These are phyloP conservation scores for Brachyistius frenatus DNA, from an alignment of 2,113 vertebrate genomes.

Conservation along the genomic window DNA sequence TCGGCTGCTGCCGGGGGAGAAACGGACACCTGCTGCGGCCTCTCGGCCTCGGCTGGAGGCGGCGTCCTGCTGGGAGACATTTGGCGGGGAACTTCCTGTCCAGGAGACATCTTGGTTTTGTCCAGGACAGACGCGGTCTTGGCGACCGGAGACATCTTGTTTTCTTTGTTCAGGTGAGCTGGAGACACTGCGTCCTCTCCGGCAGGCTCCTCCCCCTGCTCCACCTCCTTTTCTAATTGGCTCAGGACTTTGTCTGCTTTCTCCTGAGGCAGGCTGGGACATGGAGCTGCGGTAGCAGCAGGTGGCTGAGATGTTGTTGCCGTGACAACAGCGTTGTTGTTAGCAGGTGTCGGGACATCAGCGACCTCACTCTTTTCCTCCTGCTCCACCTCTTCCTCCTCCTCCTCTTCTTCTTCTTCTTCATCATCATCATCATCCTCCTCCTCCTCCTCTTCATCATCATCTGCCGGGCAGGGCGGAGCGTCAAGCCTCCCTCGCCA, in stretches of 20 bases:
- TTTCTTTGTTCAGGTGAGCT: slow-evolving; percentile 22
- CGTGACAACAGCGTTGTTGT: neutral
- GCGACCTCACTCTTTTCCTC: neutral
- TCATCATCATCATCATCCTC: slow-evolving; percentile 53
- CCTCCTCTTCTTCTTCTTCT: slow-evolving; percentile 46
- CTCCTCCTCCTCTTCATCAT: slow-evolving; percentile 59
- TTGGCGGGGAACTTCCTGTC: slow-evolving; percentile 19
- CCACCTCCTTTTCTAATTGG: slow-evolving; percentile 41
- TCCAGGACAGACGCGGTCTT: neutral
- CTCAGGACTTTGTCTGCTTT: slow-evolving; percentile 34
- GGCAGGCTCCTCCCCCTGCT: slow-evolving; percentile 62
- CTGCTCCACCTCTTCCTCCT: neutral
- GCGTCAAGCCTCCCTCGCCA: slow-evolving; percentile 83
- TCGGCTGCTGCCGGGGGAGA: slow-evolving; percentile 49
- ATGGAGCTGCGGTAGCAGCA: slow-evolving; percentile 64
- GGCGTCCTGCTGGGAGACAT: slow-evolving; percentile 17
- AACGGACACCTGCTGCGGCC: too few relatives aligned
- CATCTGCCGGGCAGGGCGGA: slow-evolving; percentile 58
- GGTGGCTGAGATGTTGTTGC: neutral
- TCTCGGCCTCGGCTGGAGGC: neutral
- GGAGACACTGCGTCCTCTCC: neutral
- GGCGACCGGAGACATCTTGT: neutral
- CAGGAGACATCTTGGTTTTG: slow-evolving; percentile 19
- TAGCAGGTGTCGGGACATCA: neutral
- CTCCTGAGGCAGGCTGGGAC: slow-evolving; percentile 82